Conservation (phyloP, 1,140 invertebrate genomes). For the Xylocopa sonorina region DNA sequence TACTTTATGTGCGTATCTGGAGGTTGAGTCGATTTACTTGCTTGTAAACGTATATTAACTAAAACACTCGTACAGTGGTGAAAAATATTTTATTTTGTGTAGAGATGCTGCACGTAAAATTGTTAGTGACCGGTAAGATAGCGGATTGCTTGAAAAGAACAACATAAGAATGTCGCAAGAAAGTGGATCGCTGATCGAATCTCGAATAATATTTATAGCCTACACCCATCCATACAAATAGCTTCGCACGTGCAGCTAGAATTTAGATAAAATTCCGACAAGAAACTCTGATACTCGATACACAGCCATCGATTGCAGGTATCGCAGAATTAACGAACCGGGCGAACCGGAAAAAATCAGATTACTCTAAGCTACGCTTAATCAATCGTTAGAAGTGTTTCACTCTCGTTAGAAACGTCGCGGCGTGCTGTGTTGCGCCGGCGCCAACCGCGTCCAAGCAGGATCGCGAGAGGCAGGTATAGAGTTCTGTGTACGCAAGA, state of each 20-base stretch:
- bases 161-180: constrained; percentile 2
- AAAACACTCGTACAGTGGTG: too few species aligned
- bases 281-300: too few species aligned
- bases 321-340: too few species aligned
- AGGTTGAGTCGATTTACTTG: too few species aligned
- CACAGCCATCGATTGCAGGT: too few species aligned
- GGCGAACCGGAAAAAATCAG: constrained; percentile 9
- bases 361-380: neutral
- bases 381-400: neutral
- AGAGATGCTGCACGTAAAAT: too few species aligned
- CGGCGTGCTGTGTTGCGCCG: too few species aligned
- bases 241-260: neutral
- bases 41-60: too few species aligned
- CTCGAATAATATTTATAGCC: constrained; percentile 25
- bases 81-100: too few species aligned
- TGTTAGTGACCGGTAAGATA: neutral
- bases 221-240: constrained; percentile 14
- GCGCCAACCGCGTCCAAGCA: neutral
- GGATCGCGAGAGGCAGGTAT: neutral
- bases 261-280: too few species aligned
- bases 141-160: too few species aligned
- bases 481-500: neutral
- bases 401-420: neutral
- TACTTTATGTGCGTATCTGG: too few species aligned
- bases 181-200: constrained; percentile 17